A percentile compares a stretch with the other conserved stretches of the same genome.
Conservation (phyloP, 2,797 vertebrate genomes). For the Chrysocyon brachyurus region DNA sequence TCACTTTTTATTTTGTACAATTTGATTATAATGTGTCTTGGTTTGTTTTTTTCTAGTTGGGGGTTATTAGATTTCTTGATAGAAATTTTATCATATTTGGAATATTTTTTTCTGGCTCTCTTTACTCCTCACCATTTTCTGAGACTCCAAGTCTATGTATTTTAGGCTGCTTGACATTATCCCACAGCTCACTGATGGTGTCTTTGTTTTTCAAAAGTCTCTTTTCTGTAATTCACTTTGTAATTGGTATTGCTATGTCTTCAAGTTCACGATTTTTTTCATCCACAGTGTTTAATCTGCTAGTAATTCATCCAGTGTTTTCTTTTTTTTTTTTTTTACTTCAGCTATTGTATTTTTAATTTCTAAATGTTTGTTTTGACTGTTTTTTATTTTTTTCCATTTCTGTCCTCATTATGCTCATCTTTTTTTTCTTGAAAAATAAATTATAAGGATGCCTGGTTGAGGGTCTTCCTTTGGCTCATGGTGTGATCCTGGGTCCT, state of each 20-base stretch:
- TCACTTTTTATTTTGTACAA: neutral
- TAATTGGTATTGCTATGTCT: neutral
- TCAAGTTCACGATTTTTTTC: neutral
- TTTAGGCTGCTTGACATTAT: neutral
- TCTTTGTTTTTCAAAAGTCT: neutral
- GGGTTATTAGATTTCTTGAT: neutral
- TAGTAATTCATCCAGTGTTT: neutral
- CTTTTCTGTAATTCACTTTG: neutral
- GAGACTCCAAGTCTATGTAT: neutral
- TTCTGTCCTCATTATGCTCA: neutral
- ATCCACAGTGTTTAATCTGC: neutral
- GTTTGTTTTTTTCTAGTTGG: neutral
- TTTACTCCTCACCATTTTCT: neutral
- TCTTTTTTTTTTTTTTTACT: neutral
- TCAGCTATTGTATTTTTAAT: neutral
- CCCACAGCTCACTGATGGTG: neutral
- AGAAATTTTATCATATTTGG: neutral
- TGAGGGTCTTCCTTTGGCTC: too few relatives aligned
- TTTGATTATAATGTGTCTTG: neutral
- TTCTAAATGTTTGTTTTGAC: neutral
- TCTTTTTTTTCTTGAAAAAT: neutral
- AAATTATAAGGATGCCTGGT: too few relatives aligned
- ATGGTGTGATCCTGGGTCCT: too few relatives aligned
- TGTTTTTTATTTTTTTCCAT: neutral
- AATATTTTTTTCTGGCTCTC: neutral